Base-by-base conservation (phyloP, 92 coral and sea anemone genomes). In the Umimayanthus kanabou region DNA sequence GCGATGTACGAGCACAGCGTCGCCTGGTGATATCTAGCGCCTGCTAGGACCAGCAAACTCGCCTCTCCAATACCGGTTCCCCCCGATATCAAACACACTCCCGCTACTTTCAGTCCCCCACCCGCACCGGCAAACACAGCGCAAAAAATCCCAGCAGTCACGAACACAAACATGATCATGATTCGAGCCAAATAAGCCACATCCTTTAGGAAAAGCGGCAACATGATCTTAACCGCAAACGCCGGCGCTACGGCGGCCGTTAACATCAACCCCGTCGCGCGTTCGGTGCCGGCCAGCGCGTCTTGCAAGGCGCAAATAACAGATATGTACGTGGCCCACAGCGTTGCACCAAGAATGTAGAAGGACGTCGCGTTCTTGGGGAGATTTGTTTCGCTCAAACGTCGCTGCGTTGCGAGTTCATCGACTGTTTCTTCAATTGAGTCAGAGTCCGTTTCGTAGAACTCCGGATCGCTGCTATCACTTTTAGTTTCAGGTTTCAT, bases 241-340 rank as follows among this genome's bases (percentile, higher is more conserved):
- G 98, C 94, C 4, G 98, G 98, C 13, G 94, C 95, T 88, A 94
- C 71, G 14, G 91, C 84, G 40, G 96, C 94, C 22, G 91, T 88
- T 9, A 89, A 61, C 81, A 95, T 91, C 39, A 89, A 74, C 5
- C 96, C 96, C 5, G 96, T 93, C 2, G 96, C 87, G 14, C 84
- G 81, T 42, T 69, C 80, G 3, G 96, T 91, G 14, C 98, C 98
- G 7, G 98, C 88, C 28, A 95, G 71, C 78, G 91, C 82, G 55
- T 95, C 98, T 74, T 95, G 92, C 7, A 91, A 89, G 11, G 95
- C 93, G 74, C 96, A 95, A 20, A 95, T 89, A 15, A 91, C 79
- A 30, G 93, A 89, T 37, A 90, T 83, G 73, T 91, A 93, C 4
- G 96, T 90, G 4, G 92, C 92, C 42, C 82, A 39, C 1, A 95